A percentile compares a stretch with the other conserved stretches of the same genome.
These are phyloP conservation scores for Athrips mouffetella DNA, from an alignment of 2,888 invertebrate genomes.

Conservation along the genomic window DNA sequence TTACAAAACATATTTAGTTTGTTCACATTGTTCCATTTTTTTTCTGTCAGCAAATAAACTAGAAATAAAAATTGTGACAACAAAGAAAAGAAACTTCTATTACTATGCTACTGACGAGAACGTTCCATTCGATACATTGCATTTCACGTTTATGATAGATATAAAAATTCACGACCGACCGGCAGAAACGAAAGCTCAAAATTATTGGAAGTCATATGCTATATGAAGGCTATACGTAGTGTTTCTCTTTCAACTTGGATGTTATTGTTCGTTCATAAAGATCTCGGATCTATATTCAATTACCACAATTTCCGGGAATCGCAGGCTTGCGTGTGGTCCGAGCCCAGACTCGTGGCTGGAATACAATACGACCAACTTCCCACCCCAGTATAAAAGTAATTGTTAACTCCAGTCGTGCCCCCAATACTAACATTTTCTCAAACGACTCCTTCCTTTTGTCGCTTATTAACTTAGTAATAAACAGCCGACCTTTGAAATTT, in stretches of 20 bases:
- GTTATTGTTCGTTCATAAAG: slow-evolving; percentile 9
- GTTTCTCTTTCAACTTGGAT: background rate
- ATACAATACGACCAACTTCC: slow-evolving; percentile 28
- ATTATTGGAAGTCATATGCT: slow-evolving; percentile 10
- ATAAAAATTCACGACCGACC: slow-evolving; percentile 8
- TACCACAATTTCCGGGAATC: slow-evolving; percentile 26
- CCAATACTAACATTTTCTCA: slow-evolving; percentile 27
- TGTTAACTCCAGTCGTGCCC: slow-evolving; percentile 30
- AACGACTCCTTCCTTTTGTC: slow-evolving; percentile 17
- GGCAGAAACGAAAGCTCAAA: slow-evolving; percentile 6
- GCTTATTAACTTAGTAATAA: slow-evolving; percentile 22
- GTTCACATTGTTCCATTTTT: background rate
- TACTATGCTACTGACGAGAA: background rate
- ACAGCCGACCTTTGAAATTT: slow-evolving; percentile 10
- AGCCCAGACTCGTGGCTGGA: slow-evolving; percentile 26
- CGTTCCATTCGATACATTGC: background rate
- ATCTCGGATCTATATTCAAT: slow-evolving; percentile 31
- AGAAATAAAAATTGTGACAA: background rate
- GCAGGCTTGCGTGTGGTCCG: slow-evolving; percentile 16
- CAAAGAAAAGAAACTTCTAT: slow-evolving; percentile 2
- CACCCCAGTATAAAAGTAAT: slow-evolving; percentile 30
- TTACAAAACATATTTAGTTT: background rate
- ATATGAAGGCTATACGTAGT: slow-evolving; percentile 1
- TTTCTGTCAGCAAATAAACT: background rate
- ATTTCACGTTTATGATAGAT: slow-evolving; percentile 2